Percentiles rank a stretch among this genome's conserved stretches.
Evolutionary conservation across 2,797 vertebrate genomes (phyloP).

Genomic region (Notolepis coatsorum): DNA sequence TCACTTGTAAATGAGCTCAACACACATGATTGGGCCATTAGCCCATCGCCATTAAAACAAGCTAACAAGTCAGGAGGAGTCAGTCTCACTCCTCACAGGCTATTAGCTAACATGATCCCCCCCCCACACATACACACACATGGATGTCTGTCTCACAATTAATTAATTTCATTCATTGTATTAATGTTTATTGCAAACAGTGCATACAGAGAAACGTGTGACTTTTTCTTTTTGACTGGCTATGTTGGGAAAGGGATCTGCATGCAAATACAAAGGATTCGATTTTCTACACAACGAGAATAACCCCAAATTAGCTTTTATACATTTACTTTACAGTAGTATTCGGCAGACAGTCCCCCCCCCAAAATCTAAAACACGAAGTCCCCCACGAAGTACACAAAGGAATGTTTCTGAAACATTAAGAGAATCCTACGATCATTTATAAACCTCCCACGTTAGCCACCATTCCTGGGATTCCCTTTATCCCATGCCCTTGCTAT

Average conservation of each 20-base stretch:
- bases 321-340: not conserved
- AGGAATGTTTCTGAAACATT: constrained; percentile 4
- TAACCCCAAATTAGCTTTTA: not conserved
- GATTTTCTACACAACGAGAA: not conserved
- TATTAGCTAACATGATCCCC: too few relatives aligned
- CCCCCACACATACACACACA: too few relatives aligned
- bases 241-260: not conserved
- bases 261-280: not conserved
- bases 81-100: too few relatives aligned
- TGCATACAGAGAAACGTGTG: not conserved
- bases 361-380: not conserved
- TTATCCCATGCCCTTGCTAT: too few relatives aligned
- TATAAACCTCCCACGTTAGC: not conserved
- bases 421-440: not conserved
- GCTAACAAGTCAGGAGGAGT: constrained; percentile 5
- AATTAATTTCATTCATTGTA: constrained; percentile 37
- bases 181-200: not conserved
- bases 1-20: constrained; percentile 34
- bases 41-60: not conserved
- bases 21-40: constrained; percentile 3
- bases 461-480: not conserved
- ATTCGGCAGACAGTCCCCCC: not conserved
- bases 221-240: too few relatives aligned
- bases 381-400: not conserved
- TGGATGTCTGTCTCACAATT: not conserved